phyloP scores from a whole-genome alignment of 2,888 invertebrate species.

The Strigamia crassipes region DNA sequence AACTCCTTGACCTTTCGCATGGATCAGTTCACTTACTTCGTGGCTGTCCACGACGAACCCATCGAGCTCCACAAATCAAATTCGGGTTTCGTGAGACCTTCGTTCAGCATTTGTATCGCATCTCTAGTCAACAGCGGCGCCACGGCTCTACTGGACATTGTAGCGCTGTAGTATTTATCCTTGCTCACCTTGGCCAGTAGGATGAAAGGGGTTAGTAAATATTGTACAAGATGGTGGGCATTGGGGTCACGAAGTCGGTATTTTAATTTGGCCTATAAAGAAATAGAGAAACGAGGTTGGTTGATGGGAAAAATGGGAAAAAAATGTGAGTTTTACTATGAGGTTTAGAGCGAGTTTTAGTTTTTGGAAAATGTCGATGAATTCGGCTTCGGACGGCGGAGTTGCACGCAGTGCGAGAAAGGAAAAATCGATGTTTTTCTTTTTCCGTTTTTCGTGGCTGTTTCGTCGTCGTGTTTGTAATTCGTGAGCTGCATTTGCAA shows the following conservation, averaged over 20 bases:
- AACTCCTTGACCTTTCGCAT: background rate
- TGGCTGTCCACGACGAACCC: conserved; percentile 21
- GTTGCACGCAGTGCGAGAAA: conserved; percentile 27
- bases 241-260: conserved; percentile 43
- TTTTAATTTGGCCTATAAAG: conserved; percentile 44
- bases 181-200: conserved; percentile 33
- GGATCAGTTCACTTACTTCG: background rate
- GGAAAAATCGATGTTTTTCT: background rate
- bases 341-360: conserved; percentile 43
- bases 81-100: background rate
- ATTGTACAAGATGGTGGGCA: conserved; percentile 43
- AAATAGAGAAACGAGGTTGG: background rate
- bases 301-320: background rate
- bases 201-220: conserved; percentile 7
- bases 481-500: conserved; percentile 14
- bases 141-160: conserved; percentile 37
- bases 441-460: background rate
- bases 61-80: conserved; percentile 17
- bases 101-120: background rate
- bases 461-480: background rate
- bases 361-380: conserved; percentile 46
- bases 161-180: conserved; percentile 29
- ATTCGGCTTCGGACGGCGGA: conserved; percentile 45
- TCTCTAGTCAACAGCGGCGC: conserved; percentile 30
- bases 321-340: background rate